phyloP scores from a whole-genome alignment of 2,888 invertebrate genomes.

The Chirona hameri region DNA sequence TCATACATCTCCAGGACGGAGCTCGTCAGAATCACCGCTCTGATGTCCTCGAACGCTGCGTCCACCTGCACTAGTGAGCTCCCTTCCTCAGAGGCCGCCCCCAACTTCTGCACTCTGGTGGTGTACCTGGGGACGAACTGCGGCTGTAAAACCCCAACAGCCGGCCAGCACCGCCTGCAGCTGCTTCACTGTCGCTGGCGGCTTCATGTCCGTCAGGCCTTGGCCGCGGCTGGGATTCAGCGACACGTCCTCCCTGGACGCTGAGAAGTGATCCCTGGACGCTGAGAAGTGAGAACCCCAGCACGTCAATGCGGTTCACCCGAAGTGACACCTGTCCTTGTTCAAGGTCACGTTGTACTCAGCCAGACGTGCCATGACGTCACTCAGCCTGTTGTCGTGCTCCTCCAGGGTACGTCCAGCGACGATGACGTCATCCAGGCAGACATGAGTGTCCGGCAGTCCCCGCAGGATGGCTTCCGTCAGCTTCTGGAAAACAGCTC shows the following conservation, averaged over 20 bases:
- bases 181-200: background rate
- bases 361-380: background rate
- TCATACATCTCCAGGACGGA: no score
- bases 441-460: background rate
- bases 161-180: background rate
- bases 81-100: background rate
- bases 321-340: background rate
- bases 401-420: background rate
- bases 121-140: no score
- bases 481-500: background rate
- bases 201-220: background rate
- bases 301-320: background rate
- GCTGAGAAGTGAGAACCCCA: no score
- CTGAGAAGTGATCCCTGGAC: no score
- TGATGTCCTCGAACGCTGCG: no score
- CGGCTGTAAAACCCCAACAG: no score
- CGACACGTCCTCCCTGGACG: background rate
- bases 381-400: background rate
- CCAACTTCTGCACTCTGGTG: no score
- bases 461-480: background rate
- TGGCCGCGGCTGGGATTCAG: background rate
- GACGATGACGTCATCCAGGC: background rate
- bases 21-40: no score
- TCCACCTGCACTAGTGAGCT: background rate
- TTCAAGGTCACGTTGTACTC: background rate